Conservation (phyloP, 37 sponge, comb jelly and placozoan species). For the Haliclona indistincta region DNA sequence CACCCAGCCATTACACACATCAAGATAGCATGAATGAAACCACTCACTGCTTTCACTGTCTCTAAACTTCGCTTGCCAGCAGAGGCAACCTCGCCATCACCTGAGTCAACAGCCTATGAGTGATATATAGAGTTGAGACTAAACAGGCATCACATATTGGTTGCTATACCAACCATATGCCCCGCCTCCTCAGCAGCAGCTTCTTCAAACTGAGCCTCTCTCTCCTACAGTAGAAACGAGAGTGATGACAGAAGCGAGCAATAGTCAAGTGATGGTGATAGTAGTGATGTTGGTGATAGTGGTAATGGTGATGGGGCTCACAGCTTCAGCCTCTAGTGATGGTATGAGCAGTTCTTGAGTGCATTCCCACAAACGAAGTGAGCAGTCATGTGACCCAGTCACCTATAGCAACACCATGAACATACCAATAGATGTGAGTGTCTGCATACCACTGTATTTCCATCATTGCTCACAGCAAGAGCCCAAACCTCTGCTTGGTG, state of each 20-base stretch:
- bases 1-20: no score
- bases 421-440: neutral
- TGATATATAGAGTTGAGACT: neutral
- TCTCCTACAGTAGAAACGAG: conserved; percentile 37
- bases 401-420: conserved; percentile 36
- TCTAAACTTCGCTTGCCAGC: conserved; percentile 81
- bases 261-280: neutral
- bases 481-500: conserved; percentile 92
- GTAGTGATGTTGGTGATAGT: neutral
- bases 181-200: conserved; percentile 33
- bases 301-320: conserved; percentile 11
- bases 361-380: conserved; percentile 87
- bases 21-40: neutral
- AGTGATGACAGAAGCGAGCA: neutral
- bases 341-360: conserved; percentile 82
- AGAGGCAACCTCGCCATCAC: conserved; percentile 34
- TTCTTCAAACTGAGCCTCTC: conserved; percentile 72
- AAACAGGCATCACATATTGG: neutral
- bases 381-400: conserved; percentile 90
- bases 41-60: conserved; percentile 70
- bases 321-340: conserved; percentile 87
- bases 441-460: conserved; percentile 71
- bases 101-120: neutral
- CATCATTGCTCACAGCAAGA: conserved; percentile 86
- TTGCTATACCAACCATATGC: conserved; percentile 48